Conservation (phyloP, 1,140 invertebrate genomes). For the Triops cancriformis region DNA sequence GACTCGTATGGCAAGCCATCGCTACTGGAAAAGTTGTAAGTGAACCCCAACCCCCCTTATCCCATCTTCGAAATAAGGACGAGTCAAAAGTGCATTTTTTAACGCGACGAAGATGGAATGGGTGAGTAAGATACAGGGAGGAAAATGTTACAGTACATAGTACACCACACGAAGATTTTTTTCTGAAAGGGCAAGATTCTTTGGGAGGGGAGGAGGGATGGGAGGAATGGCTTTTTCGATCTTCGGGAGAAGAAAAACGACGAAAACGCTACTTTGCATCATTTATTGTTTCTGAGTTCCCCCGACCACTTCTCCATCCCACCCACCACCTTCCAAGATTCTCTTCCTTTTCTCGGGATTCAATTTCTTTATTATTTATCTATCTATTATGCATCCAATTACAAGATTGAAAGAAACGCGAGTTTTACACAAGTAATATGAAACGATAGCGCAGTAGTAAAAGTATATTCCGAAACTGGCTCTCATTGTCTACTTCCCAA, state of each 20-base stretch:
- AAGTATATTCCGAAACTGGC: too few relatives aligned
- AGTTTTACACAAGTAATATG: too few relatives aligned
- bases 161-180: background rate
- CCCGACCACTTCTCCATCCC: background rate
- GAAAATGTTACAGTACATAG: background rate
- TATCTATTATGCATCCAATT: conserved; percentile 14
- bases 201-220: background rate
- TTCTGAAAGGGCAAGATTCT: conserved; percentile 6
- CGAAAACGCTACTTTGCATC: background rate
- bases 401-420: background rate
- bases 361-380: background rate
- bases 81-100: conserved; percentile 7
- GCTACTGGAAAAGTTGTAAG: too few relatives aligned
- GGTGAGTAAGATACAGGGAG: background rate
- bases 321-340: too few relatives aligned
- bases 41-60: background rate
- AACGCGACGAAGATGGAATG: conserved; percentile 4
- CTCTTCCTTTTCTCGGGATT: background rate
- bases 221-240: too few relatives aligned
- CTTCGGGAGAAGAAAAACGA: background rate
- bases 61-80: background rate
- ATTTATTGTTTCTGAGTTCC: background rate
- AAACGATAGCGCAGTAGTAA: too few relatives aligned
- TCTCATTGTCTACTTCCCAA: too few relatives aligned
- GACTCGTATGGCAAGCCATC: too few relatives aligned